Evolutionary conservation across 2,888 invertebrate genomes (phyloP).

Genomic region (Agriopis aurantiaria): DNA sequence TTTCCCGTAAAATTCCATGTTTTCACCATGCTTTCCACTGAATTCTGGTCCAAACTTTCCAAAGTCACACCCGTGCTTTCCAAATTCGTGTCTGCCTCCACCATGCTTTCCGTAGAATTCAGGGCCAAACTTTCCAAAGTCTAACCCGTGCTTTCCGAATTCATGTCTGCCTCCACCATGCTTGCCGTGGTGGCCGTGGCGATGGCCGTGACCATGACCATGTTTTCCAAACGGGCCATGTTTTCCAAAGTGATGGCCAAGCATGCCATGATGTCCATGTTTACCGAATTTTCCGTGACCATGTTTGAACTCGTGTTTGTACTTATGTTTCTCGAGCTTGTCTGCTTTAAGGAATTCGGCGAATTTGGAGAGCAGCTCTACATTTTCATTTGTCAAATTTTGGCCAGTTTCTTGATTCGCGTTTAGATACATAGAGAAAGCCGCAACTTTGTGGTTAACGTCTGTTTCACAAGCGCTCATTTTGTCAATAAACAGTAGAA

Average conservation of each 20-base stretch:
- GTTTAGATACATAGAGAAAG: slow-evolving; percentile 41
- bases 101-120: slow-evolving; percentile 32
- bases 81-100: slow-evolving; percentile 33
- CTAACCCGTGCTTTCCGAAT: slow-evolving; percentile 15
- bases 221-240: slow-evolving; percentile 45
- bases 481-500: slow-evolving; percentile 36
- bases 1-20: slow-evolving; percentile 17
- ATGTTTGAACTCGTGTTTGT: slow-evolving; percentile 27
- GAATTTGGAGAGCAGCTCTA: slow-evolving; percentile 51
- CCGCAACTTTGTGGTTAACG: slow-evolving; percentile 43
- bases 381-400: slow-evolving; percentile 45
- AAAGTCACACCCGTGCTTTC: slow-evolving; percentile 18
- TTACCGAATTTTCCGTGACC: slow-evolving; percentile 34
- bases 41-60: slow-evolving; percentile 16
- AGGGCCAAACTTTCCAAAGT: slow-evolving; percentile 10
- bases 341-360: slow-evolving; percentile 50
- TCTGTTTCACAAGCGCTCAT: slow-evolving; percentile 50
- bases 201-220: slow-evolving; percentile 27
- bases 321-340: slow-evolving; percentile 33
- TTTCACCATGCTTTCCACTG: slow-evolving; percentile 24
- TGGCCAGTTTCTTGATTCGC: slow-evolving; percentile 33
- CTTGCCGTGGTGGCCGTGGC: slow-evolving; percentile 32
- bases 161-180: slow-evolving; percentile 38
- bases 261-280: slow-evolving; percentile 44
- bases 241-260: slow-evolving; percentile 46